phyloP scores from a whole-genome alignment of 2,888 invertebrate genomes.

The Lochmaea capreae region DNA sequence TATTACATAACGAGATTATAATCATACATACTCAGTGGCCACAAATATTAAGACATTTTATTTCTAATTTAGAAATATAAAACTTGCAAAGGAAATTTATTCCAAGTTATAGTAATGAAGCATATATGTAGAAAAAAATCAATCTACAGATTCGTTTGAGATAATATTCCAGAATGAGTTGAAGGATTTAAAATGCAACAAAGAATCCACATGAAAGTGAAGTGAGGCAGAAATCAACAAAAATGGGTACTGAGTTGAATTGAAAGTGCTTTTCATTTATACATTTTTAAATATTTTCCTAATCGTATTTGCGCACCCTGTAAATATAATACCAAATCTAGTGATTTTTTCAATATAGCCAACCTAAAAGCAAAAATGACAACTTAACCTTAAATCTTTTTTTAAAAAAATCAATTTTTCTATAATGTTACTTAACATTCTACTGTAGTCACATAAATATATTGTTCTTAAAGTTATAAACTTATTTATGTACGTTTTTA shows the following conservation, averaged over 20 bases:
- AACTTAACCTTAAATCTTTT: not conserved
- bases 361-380: constrained; percentile 30
- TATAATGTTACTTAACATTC: not conserved
- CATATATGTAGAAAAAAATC: too few relatives aligned
- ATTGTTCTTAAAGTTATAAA: not conserved
- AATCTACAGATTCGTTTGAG: too few relatives aligned
- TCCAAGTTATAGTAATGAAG: too few relatives aligned
- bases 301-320: not conserved
- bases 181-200: too few relatives aligned
- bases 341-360: constrained; percentile 36
- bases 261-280: not conserved
- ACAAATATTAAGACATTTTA: not conserved
- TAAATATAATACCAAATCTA: constrained; percentile 14
- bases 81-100: too few relatives aligned
- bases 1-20: not conserved
- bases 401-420: not conserved
- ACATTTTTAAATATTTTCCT: not conserved
- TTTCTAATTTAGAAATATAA: too few relatives aligned
- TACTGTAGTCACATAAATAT: not conserved
- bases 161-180: too few relatives aligned
- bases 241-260: too few relatives aligned
- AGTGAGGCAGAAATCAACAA: too few relatives aligned
- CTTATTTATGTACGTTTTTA: not conserved
- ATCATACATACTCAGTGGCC: not conserved
- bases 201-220: too few relatives aligned